Evolutionary conservation across 2,113 vertebrate species (phyloP).

Genomic region (Phaethornis superciliosus): DNA sequence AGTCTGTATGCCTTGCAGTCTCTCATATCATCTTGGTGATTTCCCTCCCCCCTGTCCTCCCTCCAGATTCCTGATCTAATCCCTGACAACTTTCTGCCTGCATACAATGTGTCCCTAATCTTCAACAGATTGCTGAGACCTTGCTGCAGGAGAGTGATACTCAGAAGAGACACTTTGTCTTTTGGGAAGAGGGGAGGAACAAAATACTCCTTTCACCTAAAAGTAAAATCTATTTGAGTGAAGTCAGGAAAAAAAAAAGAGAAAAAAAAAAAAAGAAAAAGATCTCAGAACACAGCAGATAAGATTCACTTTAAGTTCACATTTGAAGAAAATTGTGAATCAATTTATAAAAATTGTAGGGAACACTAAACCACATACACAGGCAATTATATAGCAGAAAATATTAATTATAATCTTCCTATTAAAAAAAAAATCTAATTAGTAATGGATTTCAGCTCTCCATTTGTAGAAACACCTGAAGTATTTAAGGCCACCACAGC

Average conservation of each 20-base stretch:
- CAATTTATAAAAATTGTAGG: not conserved
- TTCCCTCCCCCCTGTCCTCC: too few relatives aligned
- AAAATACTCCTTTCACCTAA: not conserved
- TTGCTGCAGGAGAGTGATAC: not conserved
- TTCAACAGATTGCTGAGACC: not conserved
- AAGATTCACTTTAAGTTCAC: not conserved
- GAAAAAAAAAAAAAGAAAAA: not conserved
- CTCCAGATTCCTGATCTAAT: not conserved
- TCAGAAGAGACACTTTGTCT: not conserved
- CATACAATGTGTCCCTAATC: not conserved
- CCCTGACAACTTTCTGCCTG: not conserved
- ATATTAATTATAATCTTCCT: not conserved
- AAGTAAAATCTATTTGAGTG: not conserved
- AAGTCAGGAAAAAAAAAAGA: not conserved
- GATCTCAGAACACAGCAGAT: not conserved
- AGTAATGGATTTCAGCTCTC: not conserved
- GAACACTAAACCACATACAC: not conserved
- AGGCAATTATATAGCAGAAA: not conserved
- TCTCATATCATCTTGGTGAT: not conserved
- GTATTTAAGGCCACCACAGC: not conserved
- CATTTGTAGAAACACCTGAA: not conserved
- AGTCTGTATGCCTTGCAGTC: not conserved
- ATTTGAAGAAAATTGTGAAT: not conserved
- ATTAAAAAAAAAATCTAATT: not conserved
- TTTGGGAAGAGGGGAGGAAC: not conserved